phyloP scores from a whole-genome alignment of 2,797 vertebrate species.

The Siniperca scherzeri region DNA sequence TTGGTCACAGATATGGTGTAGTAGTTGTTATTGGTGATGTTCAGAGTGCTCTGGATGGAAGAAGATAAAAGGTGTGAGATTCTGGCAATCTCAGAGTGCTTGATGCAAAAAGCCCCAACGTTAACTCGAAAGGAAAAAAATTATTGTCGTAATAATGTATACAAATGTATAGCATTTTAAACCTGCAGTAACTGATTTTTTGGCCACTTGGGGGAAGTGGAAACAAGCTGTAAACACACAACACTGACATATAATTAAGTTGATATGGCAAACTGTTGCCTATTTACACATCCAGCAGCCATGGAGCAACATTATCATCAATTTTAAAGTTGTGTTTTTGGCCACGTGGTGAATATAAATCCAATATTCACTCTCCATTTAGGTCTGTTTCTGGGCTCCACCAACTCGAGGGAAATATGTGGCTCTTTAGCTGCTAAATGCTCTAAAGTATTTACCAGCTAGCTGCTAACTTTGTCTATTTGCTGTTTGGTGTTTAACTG shows the following conservation, averaged over 20 bases:
- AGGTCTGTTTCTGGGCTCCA: not conserved
- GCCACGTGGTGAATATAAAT: not conserved
- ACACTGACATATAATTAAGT: not conserved
- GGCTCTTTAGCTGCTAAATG: not conserved
- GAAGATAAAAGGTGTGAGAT: slow-evolving; percentile 40
- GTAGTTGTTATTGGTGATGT: slow-evolving; percentile 98
- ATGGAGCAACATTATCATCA: not conserved
- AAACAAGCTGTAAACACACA: not conserved
- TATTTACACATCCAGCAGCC: not conserved
- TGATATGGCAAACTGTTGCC: not conserved
- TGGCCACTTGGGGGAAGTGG: not conserved
- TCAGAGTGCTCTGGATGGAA: slow-evolving; percentile 89
- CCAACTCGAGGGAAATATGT: not conserved
- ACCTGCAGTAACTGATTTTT: not conserved
- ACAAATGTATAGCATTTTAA: not conserved
- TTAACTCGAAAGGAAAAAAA: not conserved
- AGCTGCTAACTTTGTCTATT: not conserved
- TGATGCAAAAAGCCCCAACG: not conserved
- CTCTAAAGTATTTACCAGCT: not conserved
- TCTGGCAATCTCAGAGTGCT: not conserved
- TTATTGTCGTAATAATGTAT: not conserved
- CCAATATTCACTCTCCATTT: not conserved
- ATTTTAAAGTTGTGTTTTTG: not conserved
- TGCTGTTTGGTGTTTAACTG: not conserved
- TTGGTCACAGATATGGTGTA: slow-evolving; percentile 94